Evolutionary conservation across 2,888 invertebrate genomes (phyloP), one percentile per base, ranked within the genome.

Genomic region (Volucella inflata): DNA sequence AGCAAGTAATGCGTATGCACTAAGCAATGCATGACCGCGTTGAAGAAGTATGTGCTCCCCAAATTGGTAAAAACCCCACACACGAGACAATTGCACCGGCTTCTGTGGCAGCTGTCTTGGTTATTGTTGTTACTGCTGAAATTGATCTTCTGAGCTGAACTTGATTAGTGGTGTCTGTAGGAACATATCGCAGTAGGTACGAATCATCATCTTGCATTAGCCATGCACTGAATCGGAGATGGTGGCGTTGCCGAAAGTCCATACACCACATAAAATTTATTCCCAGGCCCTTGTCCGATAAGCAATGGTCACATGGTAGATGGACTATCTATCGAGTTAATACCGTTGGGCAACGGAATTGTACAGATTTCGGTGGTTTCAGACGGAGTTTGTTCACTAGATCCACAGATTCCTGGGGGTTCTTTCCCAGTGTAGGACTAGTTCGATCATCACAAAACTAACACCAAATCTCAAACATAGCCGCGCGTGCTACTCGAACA

Each of bases 1-100:
- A 95, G 92, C 87, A 96, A 93, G 91, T 95, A 97, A 0, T 97
- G 97, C 4, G 97, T 97, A 91, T 97, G 97, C 2, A 96, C 96
- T 89, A 98, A 93, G 91, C 97, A 97, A 93, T 99, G 99, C 93
- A 99, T 94, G 9, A 98, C 98, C 36, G 98, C 97, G 93, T 99
- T 99, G 91, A 99, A 98, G 92, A 98, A 99, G 91, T 99, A 99
- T 0, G 99, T 99, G 91, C 99, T 99, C 62, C 98, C 98, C 90
- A 98, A 93, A 93, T 99, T 99, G 65, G 94, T 94, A 50, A 99
- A n/a, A 93, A 0, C 99, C 99, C 93, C 97, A 93, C 0, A 95
- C 95, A 50, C 95, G 92, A 0, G 94, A 94, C 81, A 94, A 88
- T 14, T 55, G 51, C 17, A 72, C 4, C 21, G 53, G 42, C 38